Conservation (phyloP, 2,888 invertebrate genomes). For the Spisula subtruncata region DNA sequence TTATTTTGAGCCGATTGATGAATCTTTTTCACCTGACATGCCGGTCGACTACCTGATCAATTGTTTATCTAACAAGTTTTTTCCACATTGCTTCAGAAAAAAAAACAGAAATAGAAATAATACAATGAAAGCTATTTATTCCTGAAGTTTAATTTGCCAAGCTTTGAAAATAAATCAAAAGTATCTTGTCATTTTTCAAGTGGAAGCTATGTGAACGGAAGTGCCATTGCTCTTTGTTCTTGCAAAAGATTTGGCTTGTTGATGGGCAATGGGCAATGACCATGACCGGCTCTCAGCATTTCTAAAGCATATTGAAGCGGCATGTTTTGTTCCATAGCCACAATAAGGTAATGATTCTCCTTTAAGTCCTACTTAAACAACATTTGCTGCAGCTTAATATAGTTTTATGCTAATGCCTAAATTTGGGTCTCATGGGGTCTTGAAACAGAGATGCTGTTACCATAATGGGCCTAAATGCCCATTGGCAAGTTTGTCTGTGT, state of each 20-base stretch:
- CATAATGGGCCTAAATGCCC: not conserved
- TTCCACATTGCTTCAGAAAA: not conserved
- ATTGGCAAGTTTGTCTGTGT: not conserved
- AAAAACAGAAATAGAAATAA: not conserved
- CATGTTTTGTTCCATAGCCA: no score
- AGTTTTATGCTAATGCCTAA: not conserved
- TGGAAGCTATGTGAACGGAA: not conserved
- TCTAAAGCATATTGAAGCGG: no score
- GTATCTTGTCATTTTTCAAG: no score
- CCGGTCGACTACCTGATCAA: not conserved
- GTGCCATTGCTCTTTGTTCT: no score
- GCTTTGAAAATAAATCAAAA: not conserved
- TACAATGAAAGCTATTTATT: not conserved
- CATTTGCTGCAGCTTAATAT: not conserved
- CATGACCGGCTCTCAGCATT: no score
- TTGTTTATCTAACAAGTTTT: not conserved
- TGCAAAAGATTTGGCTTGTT: no score
- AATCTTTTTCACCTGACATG: constrained; percentile 6
- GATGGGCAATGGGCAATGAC: no score
- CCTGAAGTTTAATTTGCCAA: not conserved
- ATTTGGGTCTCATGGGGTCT: not conserved
- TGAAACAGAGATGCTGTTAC: not conserved
- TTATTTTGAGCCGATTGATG: constrained; percentile 4
- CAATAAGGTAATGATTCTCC: no score
- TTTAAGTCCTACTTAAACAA: no score